Conservation (phyloP, 2,888 invertebrate genomes). For the Congeria kusceri region DNA sequence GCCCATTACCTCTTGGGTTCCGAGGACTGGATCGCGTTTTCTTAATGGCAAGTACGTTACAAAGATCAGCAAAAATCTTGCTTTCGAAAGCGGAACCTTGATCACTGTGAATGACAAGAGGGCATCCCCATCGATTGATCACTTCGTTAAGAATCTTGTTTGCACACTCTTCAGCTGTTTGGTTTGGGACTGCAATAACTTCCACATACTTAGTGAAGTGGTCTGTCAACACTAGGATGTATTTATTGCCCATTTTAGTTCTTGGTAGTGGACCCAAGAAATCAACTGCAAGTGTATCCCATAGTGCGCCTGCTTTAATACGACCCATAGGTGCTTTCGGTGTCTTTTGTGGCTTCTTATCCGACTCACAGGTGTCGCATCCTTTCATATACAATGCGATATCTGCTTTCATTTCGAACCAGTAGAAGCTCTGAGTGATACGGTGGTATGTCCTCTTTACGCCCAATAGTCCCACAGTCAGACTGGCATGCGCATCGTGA, state of each 20-base stretch:
- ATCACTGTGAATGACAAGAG: conserved; percentile 42
- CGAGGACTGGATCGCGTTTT: conserved; percentile 34
- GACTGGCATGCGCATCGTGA: conserved; percentile 26
- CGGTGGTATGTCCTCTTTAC: too few species aligned
- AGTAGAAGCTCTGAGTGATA: conserved; percentile 26
- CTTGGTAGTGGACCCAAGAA: conserved; percentile 29
- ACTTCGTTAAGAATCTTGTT: conserved; percentile 32
- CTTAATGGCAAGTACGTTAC: conserved; percentile 14
- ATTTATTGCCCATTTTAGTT: conserved; percentile 22
- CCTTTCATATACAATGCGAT: conserved; percentile 13
- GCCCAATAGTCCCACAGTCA: conserved; percentile 9
- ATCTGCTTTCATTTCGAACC: conserved; percentile 28
- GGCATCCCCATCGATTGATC: conserved; percentile 52
- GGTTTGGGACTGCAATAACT: conserved; percentile 31
- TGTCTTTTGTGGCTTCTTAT: neutral
- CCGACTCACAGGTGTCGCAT: conserved; percentile 22
- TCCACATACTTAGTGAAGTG: conserved; percentile 37
- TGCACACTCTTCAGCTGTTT: conserved; percentile 35
- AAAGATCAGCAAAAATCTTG: conserved; percentile 38
- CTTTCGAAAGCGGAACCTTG: conserved; percentile 55
- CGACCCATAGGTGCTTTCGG: neutral
- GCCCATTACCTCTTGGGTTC: conserved; percentile 41
- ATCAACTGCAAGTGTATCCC: conserved; percentile 9
- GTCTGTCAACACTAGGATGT: conserved; percentile 42
- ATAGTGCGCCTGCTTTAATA: neutral